phyloP scores from a whole-genome alignment of 2,888 invertebrate genomes.

The Eupithecia tripunctaria region DNA sequence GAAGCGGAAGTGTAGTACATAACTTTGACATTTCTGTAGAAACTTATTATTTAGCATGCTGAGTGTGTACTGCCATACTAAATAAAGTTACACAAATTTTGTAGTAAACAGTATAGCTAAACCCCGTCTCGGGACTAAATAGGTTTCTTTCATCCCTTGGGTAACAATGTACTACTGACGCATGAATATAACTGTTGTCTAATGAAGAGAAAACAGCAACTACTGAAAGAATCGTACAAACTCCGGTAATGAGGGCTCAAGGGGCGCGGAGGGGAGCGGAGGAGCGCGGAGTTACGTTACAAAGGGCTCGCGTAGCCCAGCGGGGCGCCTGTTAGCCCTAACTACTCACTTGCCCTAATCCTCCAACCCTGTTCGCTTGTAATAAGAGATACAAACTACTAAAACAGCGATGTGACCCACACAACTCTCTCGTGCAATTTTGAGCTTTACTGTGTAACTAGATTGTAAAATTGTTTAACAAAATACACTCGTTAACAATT shows the following conservation, averaged over 20 bases:
- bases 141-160: no score
- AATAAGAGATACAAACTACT: slow-evolving; percentile 13
- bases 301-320: slow-evolving; percentile 35
- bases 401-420: slow-evolving; percentile 15
- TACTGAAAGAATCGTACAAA: slow-evolving; percentile 27
- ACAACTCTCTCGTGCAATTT: not conserved
- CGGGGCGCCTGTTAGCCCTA: slow-evolving; percentile 37
- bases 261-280: slow-evolving; percentile 23
- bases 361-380: slow-evolving; percentile 16
- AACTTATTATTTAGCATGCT: no score
- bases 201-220: slow-evolving; percentile 28
- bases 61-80: no score
- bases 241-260: slow-evolving; percentile 36
- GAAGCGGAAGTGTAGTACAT: no score
- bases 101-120: no score
- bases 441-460: slow-evolving; percentile 11
- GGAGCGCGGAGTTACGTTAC: slow-evolving; percentile 34
- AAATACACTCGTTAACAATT: slow-evolving; percentile 27
- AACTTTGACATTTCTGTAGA: no score
- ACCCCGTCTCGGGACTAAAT: no score
- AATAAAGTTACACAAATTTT: no score
- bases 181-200: not conserved
- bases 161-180: not conserved
- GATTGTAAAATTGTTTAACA: slow-evolving; percentile 1
- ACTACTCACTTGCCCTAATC: slow-evolving; percentile 10